phyloP scores from a whole-genome alignment of 1,140 invertebrate genomes.

The Aphelinus atriplicis region DNA sequence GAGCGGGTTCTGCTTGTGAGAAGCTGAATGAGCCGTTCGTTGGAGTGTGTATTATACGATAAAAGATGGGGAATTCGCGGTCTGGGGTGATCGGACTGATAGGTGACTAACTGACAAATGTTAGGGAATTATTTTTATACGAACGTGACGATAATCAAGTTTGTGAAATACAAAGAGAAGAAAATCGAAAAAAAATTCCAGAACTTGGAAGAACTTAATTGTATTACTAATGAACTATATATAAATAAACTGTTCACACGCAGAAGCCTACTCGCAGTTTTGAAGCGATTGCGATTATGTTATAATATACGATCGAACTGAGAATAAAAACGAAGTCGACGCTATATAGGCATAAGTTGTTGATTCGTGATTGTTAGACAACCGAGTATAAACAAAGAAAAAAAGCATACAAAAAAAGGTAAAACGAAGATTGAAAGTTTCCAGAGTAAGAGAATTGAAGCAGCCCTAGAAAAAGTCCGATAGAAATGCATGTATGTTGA shows the following conservation, averaged over 20 bases:
- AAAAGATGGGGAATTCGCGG: background rate
- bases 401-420: background rate
- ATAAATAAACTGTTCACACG: background rate
- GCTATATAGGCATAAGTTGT: constrained; percentile 34
- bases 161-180: constrained; percentile 37
- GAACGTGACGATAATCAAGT: constrained; percentile 56
- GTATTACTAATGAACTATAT: constrained; percentile 1
- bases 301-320: constrained; percentile 33
- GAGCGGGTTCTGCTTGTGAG: no score
- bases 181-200: constrained; percentile 25
- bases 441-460: constrained; percentile 7
- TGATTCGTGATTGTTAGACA: constrained; percentile 40
- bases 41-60: constrained; percentile 6
- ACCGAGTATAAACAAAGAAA: constrained; percentile 13
- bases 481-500: constrained; percentile 23
- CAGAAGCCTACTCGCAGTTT: constrained; percentile 25
- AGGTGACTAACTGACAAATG: constrained; percentile 16
- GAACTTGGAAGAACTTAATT: no score
- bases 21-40: no score
- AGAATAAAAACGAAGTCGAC: constrained; percentile 20
- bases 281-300: constrained; percentile 1
- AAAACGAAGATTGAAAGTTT: constrained; percentile 15
- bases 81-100: constrained; percentile 23
- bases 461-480: constrained; percentile 32
- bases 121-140: constrained; percentile 60